These are phyloP conservation scores for Napeogenes sylphis DNA, from an alignment of 2,888 invertebrate genomes.

Conservation along the genomic window DNA sequence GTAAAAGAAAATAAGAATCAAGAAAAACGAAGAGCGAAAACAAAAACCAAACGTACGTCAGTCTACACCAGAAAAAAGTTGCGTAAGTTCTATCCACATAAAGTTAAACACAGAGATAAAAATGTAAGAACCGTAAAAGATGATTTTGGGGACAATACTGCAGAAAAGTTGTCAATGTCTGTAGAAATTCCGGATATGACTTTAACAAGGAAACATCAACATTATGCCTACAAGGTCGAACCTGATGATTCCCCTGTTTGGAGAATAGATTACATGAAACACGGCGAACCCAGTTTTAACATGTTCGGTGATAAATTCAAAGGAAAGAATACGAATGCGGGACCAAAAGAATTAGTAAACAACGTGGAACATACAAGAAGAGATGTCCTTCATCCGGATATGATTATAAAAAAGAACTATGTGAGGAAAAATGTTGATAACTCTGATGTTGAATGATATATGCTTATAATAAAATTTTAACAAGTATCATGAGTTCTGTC, in stretches of 20 bases:
- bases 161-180: constrained; percentile 59
- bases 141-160: constrained; percentile 48
- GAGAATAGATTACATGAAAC: constrained; percentile 68
- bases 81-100: constrained; percentile 66
- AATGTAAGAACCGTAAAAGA: constrained; percentile 28
- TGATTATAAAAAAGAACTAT: constrained; percentile 62
- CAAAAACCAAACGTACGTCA: constrained; percentile 37
- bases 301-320: constrained; percentile 45
- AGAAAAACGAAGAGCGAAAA: constrained; percentile 31
- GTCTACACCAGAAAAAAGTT: constrained; percentile 54
- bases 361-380: constrained; percentile 47
- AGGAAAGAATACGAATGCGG: constrained; percentile 52
- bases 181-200: constrained; percentile 51
- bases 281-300: constrained; percentile 57
- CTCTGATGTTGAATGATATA: constrained; percentile 39
- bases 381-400: constrained; percentile 60
- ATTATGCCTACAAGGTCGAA: constrained; percentile 44
- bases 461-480: constrained; percentile 1
- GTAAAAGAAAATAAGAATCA: constrained; percentile 23
- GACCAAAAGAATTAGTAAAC: constrained; percentile 45
- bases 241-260: constrained; percentile 52
- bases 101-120: constrained; percentile 63
- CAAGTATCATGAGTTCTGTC: no score
- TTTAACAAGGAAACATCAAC: constrained; percentile 39
- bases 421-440: constrained; percentile 40